Evolutionary conservation across 1,140 invertebrate genomes (phyloP), one percentile per base, ranked within the genome.

Genomic region (Temnothorax curvispinosus): DNA sequence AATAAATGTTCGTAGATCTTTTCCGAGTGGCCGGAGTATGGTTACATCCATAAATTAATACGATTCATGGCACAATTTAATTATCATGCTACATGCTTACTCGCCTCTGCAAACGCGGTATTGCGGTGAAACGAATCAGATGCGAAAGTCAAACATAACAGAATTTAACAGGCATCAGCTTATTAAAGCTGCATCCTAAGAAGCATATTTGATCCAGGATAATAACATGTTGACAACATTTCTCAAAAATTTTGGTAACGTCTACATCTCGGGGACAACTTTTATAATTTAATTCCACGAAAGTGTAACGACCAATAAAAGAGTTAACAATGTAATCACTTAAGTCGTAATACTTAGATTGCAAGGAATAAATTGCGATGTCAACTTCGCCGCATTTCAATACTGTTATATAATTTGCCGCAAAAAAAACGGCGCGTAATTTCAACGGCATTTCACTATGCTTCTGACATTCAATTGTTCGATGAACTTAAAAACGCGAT

Each of bases 61-160:
- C 65, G 76, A 78, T 78, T 78, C 58, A 78, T 35, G 27, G 15
- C 76, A 78, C 58, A 78, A 78, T 78, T 78, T 78, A 78, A 78
- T 78, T 78, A 78, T 78, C 41, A 47, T 65, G 41, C 76, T 65
- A 65, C 58, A 65, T 65, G 21, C 41, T 65, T 27, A 18, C 18
- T 35, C 60, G 76, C 27, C 18, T 47, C 11, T 69, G 11, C 62
- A 78, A 27, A 50, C 27, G 44, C 41, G 44, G 44, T 32, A 78
- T 65, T 65, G 60, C 27, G 32, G 11, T 35, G 41, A 65, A 78
- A 78, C 56, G 58, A 78, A 78, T 65, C 60, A 32, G 18, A 78
- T 65, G 60, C 11, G 72, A 75, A 75, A 58, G 21, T n/a, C 72
- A 75, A 58, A 58, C 13, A 58, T 41, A 65, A 64, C 58, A 65